A percentile compares a stretch with the other conserved stretches of the same genome.
These are phyloP conservation scores for Listronotus oregonensis DNA, from an alignment of 1,140 invertebrate species.

Conservation along the genomic window DNA sequence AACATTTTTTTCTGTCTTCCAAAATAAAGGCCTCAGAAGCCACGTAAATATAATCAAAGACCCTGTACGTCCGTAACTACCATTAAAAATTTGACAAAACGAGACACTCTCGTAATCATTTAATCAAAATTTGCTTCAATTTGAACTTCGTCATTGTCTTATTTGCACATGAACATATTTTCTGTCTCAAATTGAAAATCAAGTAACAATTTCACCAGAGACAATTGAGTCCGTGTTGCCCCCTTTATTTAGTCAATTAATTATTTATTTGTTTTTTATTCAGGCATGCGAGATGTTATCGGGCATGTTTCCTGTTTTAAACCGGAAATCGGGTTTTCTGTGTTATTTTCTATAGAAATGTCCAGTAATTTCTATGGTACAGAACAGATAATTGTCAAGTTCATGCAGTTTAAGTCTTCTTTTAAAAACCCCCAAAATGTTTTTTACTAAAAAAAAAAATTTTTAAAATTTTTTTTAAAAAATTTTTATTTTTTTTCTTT, in stretches of 20 bases:
- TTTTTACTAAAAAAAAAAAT: too few relatives aligned
- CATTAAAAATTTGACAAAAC: too few relatives aligned
- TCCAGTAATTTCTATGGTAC: slow-evolving; percentile 11
- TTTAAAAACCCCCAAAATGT: too few relatives aligned
- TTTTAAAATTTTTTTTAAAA: too few relatives aligned
- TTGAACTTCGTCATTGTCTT: too few relatives aligned
- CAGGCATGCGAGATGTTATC: slow-evolving; percentile 34
- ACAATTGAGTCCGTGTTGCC: slow-evolving; percentile 20
- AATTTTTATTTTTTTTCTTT: too few relatives aligned
- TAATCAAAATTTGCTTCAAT: too few relatives aligned
- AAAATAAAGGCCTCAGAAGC: too few relatives aligned
- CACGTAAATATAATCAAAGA: too few relatives aligned
- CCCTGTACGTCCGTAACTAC: too few relatives aligned
- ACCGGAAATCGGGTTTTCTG: slow-evolving; percentile 32
- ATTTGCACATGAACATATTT: not conserved
- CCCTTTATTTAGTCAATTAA: slow-evolving; percentile 30
- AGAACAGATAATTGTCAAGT: slow-evolving; percentile 18
- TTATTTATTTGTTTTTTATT: slow-evolving; percentile 36
- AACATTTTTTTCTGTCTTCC: too few relatives aligned
- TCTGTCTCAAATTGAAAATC: slow-evolving; percentile 17
- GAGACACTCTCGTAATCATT: too few relatives aligned
- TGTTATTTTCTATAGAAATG: slow-evolving; percentile 30
- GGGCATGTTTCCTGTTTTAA: slow-evolving; percentile 32
- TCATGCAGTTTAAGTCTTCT: slow-evolving; percentile 4
- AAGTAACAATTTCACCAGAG: slow-evolving; percentile 4